Base-by-base conservation (phyloP, 92 coral and sea anemone species). In the Siderastrea siderea region DNA sequence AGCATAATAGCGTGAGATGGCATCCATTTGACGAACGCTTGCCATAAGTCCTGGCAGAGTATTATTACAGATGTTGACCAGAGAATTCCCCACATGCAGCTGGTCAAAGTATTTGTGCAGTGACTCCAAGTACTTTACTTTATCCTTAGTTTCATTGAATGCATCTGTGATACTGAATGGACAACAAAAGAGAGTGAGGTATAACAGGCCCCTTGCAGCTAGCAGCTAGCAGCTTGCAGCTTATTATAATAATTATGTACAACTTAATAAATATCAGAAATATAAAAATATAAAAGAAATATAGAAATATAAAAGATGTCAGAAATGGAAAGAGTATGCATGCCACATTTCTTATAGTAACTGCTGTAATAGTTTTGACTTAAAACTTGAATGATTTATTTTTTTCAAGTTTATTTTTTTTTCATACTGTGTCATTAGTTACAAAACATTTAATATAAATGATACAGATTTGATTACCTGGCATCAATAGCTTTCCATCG, bases 1-100 rank as follows among this genome's bases (percentile, higher is more conserved):
- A 17, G 99, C 98, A 94, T 98, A 98, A 85, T 90, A 98, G 71
- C 99, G 86, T 86, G 99, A 98, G 47, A 98, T 97, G 11, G 99
- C 89, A 67, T 98, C 99, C 99, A 98, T 98, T 84, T 98, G 99
- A 5, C 98, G 83, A 55, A 98, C 93, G 81, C 96, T 98, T 48
- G 99, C 95, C 99, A 98, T 98, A 47, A 98, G 87, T 26, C 98
- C 98, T 12, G 99, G 99, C 45, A 98, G 92, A 50, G 97, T 95
- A 17, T 87, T 89, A 65, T 91, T 93, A 78, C 98, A 98, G 51
- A 94, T 90, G 73, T 92, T 71, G 13, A 94, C 84, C 45, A 98
- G 80, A 6, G 99, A 90, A n/a, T 72, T 92, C 13, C 93, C 93
- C 63, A 89, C 90, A 76, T 93, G 82, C 83, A 98, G 57, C 91